Evolutionary conservation across 2,888 invertebrate genomes (phyloP).

Genomic region (Athrips mouffetella): DNA sequence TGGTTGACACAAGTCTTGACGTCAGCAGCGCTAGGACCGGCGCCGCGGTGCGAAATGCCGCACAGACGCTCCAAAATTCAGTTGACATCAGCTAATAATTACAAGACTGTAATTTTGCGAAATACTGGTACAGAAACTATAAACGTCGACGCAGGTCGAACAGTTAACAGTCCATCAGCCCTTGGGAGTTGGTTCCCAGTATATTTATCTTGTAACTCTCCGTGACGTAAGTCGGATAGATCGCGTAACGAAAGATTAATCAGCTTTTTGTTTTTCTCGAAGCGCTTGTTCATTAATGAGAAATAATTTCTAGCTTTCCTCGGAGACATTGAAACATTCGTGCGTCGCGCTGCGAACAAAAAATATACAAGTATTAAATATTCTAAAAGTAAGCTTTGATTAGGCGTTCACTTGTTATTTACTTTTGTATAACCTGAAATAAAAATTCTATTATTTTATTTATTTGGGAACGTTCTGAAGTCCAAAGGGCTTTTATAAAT

Average conservation of each 20-base stretch:
- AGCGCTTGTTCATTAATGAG: no score
- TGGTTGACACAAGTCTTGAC: constrained; percentile 68
- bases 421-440: no score
- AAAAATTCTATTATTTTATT: no score
- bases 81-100: constrained; percentile 21
- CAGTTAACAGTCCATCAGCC: constrained; percentile 8
- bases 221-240: constrained; percentile 17
- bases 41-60: constrained; percentile 55
- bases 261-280: not conserved
- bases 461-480: no score
- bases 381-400: no score
- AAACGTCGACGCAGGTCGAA: constrained; percentile 14
- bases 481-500: constrained; percentile 7
- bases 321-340: not conserved
- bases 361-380: not conserved
- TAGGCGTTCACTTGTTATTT: no score
- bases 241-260: constrained; percentile 14
- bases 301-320: not conserved
- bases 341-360: not conserved
- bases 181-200: constrained; percentile 13
- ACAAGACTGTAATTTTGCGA: not conserved
- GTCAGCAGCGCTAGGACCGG: constrained; percentile 55
- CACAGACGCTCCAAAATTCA: constrained; percentile 44
- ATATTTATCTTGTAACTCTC: constrained; percentile 19
- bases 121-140: not conserved